Conservation (phyloP, 1,140 invertebrate species). For the Drosophila sproati region DNA sequence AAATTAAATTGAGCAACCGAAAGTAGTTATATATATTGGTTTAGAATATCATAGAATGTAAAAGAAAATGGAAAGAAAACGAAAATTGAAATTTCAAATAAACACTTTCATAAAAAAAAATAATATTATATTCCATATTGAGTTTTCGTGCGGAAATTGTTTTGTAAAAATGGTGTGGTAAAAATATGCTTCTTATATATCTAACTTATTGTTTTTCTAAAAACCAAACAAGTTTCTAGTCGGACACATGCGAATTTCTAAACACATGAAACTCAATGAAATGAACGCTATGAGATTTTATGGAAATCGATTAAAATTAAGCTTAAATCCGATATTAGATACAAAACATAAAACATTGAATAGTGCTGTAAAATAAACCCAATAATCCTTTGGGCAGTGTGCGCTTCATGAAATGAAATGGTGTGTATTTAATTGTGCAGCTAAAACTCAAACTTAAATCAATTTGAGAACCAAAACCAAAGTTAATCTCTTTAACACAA, state of each 20-base stretch:
- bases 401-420: constrained; percentile 47
- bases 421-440: constrained; percentile 37
- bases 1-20: constrained; percentile 34
- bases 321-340: constrained; percentile 43
- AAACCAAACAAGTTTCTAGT: constrained; percentile 27
- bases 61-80: constrained; percentile 73
- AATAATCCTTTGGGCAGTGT: background rate
- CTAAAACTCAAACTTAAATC: constrained; percentile 13
- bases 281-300: constrained; percentile 1
- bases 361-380: constrained; percentile 45
- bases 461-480: constrained; percentile 38
- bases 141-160: constrained; percentile 26
- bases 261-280: constrained; percentile 36
- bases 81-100: constrained; percentile 49
- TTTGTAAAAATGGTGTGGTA: background rate
- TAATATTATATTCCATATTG: background rate
- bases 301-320: constrained; percentile 1
- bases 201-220: constrained; percentile 21
- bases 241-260: constrained; percentile 54
- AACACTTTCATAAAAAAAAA: background rate
- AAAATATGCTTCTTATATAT: constrained; percentile 16
- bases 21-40: constrained; percentile 32
- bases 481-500: constrained; percentile 51
- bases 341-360: constrained; percentile 73
- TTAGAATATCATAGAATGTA: constrained; percentile 29